These are phyloP conservation scores for Cydia amplana DNA, from an alignment of 1,140 invertebrate species.

Conservation along the genomic window DNA sequence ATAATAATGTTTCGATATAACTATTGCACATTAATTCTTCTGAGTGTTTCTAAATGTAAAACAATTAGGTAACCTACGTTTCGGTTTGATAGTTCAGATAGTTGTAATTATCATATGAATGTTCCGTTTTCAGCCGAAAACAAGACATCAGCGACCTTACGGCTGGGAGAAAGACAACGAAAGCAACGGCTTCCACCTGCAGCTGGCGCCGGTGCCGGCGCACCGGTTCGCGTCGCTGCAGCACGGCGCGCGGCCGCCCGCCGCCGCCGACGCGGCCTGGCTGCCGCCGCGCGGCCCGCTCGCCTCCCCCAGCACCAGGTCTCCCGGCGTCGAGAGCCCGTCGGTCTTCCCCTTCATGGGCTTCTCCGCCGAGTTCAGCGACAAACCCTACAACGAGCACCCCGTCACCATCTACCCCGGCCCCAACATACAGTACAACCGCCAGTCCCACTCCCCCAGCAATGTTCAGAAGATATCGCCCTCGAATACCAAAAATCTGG, in stretches of 20 bases:
- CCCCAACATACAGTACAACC: slow-evolving; percentile 71
- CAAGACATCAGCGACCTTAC: slow-evolving; percentile 85
- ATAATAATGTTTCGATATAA: too few relatives aligned
- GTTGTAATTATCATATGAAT: slow-evolving; percentile 11
- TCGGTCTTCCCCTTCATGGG: slow-evolving; percentile 74
- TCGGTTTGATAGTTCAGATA: not conserved
- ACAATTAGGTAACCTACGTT: not conserved
- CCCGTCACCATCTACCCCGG: slow-evolving; percentile 83
- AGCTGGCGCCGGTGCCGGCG: slow-evolving; percentile 79
- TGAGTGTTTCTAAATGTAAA: too few relatives aligned
- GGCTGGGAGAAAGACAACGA: slow-evolving; percentile 84
- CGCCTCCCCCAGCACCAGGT: slow-evolving; percentile 74
- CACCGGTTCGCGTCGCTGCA: slow-evolving; percentile 85
- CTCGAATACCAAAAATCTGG: slow-evolving; percentile 61
- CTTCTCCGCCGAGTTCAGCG: slow-evolving; percentile 75
- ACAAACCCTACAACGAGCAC: slow-evolving; percentile 82
- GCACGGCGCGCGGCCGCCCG: slow-evolving; percentile 75
- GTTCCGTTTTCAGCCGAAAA: slow-evolving; percentile 83
- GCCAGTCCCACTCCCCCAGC: slow-evolving; percentile 72
- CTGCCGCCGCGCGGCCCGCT: slow-evolving; percentile 66
- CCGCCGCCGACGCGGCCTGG: slow-evolving; percentile 65
- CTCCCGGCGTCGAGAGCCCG: slow-evolving; percentile 71
- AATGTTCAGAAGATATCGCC: slow-evolving; percentile 64
- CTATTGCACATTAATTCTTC: too few relatives aligned
- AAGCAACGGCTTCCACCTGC: slow-evolving; percentile 76